Evolutionary conservation across 2,113 vertebrate genomes (phyloP), one percentile per base, ranked within the genome.

Genomic region (Blennius ocellaris): DNA sequence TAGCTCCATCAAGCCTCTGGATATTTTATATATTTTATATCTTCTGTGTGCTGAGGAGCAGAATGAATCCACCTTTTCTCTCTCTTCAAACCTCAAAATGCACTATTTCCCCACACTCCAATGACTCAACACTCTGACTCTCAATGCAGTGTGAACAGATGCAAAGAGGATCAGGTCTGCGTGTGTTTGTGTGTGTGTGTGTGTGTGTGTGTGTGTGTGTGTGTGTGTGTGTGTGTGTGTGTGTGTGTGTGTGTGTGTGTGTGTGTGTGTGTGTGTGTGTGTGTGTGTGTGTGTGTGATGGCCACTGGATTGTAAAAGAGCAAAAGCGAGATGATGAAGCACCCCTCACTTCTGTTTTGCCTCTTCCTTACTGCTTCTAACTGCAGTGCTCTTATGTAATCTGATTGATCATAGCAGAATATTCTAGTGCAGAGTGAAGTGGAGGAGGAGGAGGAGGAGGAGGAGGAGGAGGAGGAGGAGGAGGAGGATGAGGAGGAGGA

Each of bases 331-430:
- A 65, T 62, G 38, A 47, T 62, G 61, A 6, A 53, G 74, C 50
- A 61, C 5, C 56, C 41, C 52, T 78, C 68, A 69, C 21, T 73
- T 60, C 59, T 71, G 57, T 54, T 47, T 16, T 69, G 11, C 56
- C 63, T 63, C 77, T 12, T 76, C 50, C 61, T 73, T 1, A 21
- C 78, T 74, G 75, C 74, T 76, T 71, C 80, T 81, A 73, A 84
- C 88, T 82, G 89, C 90, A 92, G 90, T 87, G 84, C 68, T 85
- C 61, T 91, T 93, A 91, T 89, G 82, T 90, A 93, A 91, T 89
- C 87, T 91, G 87, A 93, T 80, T 88, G 88, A 89, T 92, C 81
- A 74, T 66, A 77, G 73, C 73, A 71, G 85, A 88, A 83, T 86
- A 76, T 81, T 86, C 59, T 64, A 83, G 83, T 80, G 75, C 72